Evolutionary conservation across 2,797 vertebrate species (phyloP).

Genomic region (Eulemur mongoz): DNA sequence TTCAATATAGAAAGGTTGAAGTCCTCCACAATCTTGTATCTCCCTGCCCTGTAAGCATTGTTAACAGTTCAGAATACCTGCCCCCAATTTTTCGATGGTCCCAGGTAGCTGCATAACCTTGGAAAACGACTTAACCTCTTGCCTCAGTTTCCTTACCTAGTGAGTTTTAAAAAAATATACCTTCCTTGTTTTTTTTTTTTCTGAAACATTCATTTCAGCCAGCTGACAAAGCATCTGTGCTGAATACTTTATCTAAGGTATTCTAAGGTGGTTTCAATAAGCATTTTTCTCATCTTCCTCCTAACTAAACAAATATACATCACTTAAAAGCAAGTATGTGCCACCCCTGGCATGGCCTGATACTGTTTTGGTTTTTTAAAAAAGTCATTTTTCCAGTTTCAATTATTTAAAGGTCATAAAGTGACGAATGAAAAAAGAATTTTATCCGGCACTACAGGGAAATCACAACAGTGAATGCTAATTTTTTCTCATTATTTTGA

Average conservation of each 20-base stretch:
- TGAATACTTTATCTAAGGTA: neutral
- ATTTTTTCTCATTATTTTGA: neutral
- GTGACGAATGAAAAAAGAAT: neutral
- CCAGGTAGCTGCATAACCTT: neutral
- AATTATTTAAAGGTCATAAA: conserved; percentile 6
- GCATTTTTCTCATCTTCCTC: neutral
- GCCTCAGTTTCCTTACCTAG: neutral
- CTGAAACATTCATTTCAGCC: neutral
- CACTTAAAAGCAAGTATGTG: neutral
- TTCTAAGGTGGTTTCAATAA: neutral
- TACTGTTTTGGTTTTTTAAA: neutral
- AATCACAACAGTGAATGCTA: neutral
- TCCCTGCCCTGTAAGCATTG: too few relatives aligned
- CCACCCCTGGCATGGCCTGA: neutral
- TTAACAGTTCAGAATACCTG: neutral
- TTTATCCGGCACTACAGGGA: neutral
- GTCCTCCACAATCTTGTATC: neutral
- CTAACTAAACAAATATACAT: neutral
- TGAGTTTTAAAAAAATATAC: neutral
- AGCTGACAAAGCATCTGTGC: neutral
- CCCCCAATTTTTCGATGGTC: neutral
- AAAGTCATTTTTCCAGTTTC: neutral
- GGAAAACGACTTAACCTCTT: neutral
- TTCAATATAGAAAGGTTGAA: neutral
- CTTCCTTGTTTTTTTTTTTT: neutral